Conservation (phyloP, 2,113 vertebrate species). For the Tamias sibiricus region DNA sequence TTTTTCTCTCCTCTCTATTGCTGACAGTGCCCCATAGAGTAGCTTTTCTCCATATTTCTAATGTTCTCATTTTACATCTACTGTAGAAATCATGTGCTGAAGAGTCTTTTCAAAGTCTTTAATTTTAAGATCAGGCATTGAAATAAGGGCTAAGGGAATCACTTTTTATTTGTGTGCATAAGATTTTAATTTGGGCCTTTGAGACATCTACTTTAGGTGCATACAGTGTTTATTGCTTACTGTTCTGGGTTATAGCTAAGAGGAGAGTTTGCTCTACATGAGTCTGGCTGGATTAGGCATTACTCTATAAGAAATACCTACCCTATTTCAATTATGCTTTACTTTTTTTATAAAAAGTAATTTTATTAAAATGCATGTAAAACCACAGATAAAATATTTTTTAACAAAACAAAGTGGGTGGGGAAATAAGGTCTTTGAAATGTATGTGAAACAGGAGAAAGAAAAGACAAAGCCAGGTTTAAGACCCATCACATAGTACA, state of each 20-base stretch:
- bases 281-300: background rate
- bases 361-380: constrained; percentile 26
- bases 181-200: background rate
- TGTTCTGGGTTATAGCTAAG: background rate
- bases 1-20: background rate
- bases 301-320: background rate
- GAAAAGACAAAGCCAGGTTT: background rate
- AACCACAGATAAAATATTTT: background rate
- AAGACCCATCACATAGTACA: background rate
- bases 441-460: background rate
- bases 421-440: background rate
- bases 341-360: background rate
- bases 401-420: background rate
- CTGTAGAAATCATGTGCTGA: background rate
- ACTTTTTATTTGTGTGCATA: background rate
- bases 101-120: background rate
- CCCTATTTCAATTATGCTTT: background rate
- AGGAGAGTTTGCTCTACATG: background rate
- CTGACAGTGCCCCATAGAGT: background rate
- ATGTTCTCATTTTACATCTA: background rate
- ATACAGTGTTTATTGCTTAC: background rate
- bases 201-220: background rate
- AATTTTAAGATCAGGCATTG: background rate
- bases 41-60: background rate
- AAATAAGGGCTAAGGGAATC: background rate